These are phyloP conservation scores for Fopius arisanus DNA, from an alignment of 1,140 invertebrate species.

Conservation along the genomic window DNA sequence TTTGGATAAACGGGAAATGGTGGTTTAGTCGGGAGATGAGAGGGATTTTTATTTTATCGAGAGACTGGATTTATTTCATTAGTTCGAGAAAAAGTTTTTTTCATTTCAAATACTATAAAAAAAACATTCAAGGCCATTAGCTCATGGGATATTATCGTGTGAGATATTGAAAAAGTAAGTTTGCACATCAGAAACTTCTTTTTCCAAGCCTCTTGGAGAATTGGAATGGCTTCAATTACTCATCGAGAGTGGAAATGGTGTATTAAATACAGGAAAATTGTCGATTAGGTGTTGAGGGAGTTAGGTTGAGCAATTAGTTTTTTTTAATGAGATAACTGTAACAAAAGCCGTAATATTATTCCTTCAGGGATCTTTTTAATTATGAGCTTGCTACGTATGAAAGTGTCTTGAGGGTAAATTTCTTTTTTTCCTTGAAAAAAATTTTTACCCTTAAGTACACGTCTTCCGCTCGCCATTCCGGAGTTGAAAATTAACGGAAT, in stretches of 20 bases:
- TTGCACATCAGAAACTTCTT: background rate
- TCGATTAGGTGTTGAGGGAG: too few relatives aligned
- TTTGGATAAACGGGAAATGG: background rate
- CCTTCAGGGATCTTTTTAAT: background rate
- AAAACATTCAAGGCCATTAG: background rate
- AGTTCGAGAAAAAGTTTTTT: background rate
- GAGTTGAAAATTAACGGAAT: slow-evolving; percentile 15
- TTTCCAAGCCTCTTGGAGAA: background rate
- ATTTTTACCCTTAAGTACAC: background rate
- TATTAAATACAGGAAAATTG: too few relatives aligned
- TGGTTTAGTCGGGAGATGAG: background rate
- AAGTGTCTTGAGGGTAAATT: background rate
- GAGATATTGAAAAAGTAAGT: background rate
- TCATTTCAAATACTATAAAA: background rate
- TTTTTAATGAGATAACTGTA: too few relatives aligned
- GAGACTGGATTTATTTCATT: background rate
- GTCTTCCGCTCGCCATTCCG: background rate
- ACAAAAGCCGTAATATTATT: too few relatives aligned
- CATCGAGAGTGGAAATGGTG: too few relatives aligned
- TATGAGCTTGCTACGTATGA: background rate
- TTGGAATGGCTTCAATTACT: background rate
- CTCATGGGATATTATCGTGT: background rate
- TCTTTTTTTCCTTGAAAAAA: background rate
- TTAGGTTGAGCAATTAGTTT: too few relatives aligned
- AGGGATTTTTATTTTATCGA: background rate